Percentiles rank a stretch among this genome's conserved stretches.
phyloP scores from a whole-genome alignment of 2,113 vertebrate genomes.

The Eptesicus fuscus region DNA sequence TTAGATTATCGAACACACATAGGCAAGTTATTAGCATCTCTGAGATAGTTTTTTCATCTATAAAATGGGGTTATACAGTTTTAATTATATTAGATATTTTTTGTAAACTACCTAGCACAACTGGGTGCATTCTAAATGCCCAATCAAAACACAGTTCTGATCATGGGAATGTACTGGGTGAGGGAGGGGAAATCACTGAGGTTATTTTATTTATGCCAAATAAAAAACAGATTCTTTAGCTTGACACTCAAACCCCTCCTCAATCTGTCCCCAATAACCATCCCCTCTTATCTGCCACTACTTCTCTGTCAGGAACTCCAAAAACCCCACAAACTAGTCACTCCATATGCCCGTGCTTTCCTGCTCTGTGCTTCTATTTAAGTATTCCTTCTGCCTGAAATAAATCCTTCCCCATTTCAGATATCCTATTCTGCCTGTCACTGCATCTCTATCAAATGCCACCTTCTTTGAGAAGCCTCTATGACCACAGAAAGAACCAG shows the following conservation, averaged over 20 bases:
- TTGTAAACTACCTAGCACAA: neutral
- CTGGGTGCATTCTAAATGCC: neutral
- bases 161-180: neutral
- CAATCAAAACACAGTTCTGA: neutral
- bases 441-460: neutral
- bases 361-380: neutral
- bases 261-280: neutral
- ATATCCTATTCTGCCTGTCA: neutral
- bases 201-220: neutral
- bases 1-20: neutral
- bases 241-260: neutral
- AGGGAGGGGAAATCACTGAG: neutral
- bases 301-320: neutral
- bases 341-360: neutral
- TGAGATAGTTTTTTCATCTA: neutral
- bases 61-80: neutral
- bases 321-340: neutral
- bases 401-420: neutral
- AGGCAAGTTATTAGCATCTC: neutral
- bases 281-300: neutral
- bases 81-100: neutral
- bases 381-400: neutral
- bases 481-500: neutral
- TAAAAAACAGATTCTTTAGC: neutral
- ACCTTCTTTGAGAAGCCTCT: neutral